phyloP scores from a whole-genome alignment of 2,797 vertebrate species.

The Bufotes viridis region DNA sequence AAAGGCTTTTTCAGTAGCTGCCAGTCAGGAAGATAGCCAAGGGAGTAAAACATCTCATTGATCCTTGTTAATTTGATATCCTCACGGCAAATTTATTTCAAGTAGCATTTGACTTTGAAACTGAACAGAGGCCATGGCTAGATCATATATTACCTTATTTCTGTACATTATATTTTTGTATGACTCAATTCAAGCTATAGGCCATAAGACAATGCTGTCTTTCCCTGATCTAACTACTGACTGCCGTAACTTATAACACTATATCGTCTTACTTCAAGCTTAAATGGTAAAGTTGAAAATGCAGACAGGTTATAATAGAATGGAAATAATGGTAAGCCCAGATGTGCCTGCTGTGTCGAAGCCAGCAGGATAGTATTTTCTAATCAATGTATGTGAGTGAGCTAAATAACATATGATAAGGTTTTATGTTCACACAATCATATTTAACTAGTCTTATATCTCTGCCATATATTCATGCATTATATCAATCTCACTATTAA shows the following conservation, averaged over 20 bases:
- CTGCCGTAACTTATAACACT: slow-evolving; percentile 45
- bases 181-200: not conserved
- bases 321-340: slow-evolving; percentile 41
- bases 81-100: not conserved
- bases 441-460: slow-evolving; percentile 29
- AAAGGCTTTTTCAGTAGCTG: not conserved
- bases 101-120: not conserved
- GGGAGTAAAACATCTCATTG: not conserved
- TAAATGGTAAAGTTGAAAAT: slow-evolving; percentile 47
- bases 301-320: slow-evolving; percentile 53
- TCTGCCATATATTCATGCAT: not conserved
- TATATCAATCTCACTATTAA: not conserved
- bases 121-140: not conserved
- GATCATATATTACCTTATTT: not conserved
- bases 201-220: not conserved
- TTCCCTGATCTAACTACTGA: slow-evolving; percentile 44
- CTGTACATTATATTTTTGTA: not conserved
- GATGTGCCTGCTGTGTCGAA: slow-evolving; percentile 40
- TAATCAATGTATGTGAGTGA: slow-evolving; percentile 49
- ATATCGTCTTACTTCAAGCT: slow-evolving; percentile 55
- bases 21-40: not conserved
- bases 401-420: slow-evolving; percentile 49
- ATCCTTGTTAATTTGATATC: not conserved
- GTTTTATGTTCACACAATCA: slow-evolving; percentile 36
- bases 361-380: slow-evolving; percentile 44